These are phyloP conservation scores for Micropterix aruncella DNA, from an alignment of 2,888 invertebrate genomes.

Conservation along the genomic window DNA sequence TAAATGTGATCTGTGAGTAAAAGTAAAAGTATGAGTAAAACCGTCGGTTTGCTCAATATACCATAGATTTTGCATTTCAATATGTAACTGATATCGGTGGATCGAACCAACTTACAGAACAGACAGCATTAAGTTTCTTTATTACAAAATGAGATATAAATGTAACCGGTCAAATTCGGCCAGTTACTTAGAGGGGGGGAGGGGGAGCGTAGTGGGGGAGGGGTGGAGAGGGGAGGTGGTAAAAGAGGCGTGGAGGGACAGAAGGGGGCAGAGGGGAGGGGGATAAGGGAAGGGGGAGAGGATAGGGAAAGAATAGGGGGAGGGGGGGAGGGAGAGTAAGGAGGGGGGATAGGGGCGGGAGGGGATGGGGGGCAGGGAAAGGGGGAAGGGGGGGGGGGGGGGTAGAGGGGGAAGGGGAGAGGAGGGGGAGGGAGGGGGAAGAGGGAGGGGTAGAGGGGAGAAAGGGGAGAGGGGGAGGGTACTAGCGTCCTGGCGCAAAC, in stretches of 20 bases:
- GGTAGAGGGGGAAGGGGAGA: background rate
- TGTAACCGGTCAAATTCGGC: too few species aligned
- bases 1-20: too few species aligned
- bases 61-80: too few species aligned
- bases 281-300: background rate
- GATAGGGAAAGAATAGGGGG: background rate
- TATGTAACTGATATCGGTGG: too few species aligned
- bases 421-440: background rate
- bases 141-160: too few species aligned
- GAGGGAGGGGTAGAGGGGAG: too few species aligned
- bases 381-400: background rate
- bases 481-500: too few species aligned
- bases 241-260: background rate
- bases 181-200: background rate
- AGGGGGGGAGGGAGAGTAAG: background rate
- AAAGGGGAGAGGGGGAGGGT: background rate
- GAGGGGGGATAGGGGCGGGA: background rate
- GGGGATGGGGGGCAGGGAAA: background rate
- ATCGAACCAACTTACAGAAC: too few species aligned
- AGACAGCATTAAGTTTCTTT: too few species aligned
- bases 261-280: slow-evolving; percentile 1
- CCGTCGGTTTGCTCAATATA: too few species aligned
- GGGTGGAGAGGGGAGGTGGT: background rate
- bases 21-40: too few species aligned
- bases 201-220: background rate